Evolutionary conservation across 2,113 vertebrate species (phyloP).

Genomic region (Muntiacus reevesi): DNA sequence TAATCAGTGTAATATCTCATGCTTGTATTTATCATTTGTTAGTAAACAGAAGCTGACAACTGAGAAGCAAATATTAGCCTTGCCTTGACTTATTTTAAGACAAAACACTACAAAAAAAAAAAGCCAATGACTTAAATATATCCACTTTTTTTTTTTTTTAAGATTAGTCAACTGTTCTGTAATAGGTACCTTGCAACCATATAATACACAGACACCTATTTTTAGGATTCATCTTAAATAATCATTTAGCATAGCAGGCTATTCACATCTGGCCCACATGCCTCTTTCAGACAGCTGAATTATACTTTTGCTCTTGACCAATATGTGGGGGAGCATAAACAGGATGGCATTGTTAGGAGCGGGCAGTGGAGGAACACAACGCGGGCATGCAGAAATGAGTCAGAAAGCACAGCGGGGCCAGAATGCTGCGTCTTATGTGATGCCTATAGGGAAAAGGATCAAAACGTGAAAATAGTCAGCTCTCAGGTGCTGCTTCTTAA

Average conservation of each 20-base stretch:
- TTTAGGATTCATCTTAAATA: constrained; percentile 60
- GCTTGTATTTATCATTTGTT: neutral
- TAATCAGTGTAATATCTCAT: neutral
- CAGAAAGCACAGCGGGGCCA: neutral
- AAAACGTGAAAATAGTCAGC: neutral
- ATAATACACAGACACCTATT: constrained; percentile 54
- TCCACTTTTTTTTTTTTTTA: neutral
- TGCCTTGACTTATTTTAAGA: constrained; percentile 9
- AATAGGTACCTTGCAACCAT: constrained; percentile 46
- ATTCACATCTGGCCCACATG: constrained; percentile 20
- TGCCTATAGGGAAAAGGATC: neutral
- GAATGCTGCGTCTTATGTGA: rapidly evolving
- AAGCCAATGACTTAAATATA: constrained; percentile 12
- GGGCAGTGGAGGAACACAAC: neutral
- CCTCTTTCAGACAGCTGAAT: constrained; percentile 48
- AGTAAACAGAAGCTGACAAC: neutral
- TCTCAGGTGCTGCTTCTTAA: neutral
- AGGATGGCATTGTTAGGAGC: neutral
- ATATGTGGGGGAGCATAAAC: neutral
- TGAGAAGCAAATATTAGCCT: neutral
- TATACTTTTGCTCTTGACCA: constrained; percentile 29
- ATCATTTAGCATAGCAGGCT: constrained; percentile 17
- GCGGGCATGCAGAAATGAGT: neutral
- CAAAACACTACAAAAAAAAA: neutral
- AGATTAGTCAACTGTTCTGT: constrained; percentile 49